Base-by-base conservation (phyloP, 1,140 invertebrate species). In the Drepana arcuata region DNA sequence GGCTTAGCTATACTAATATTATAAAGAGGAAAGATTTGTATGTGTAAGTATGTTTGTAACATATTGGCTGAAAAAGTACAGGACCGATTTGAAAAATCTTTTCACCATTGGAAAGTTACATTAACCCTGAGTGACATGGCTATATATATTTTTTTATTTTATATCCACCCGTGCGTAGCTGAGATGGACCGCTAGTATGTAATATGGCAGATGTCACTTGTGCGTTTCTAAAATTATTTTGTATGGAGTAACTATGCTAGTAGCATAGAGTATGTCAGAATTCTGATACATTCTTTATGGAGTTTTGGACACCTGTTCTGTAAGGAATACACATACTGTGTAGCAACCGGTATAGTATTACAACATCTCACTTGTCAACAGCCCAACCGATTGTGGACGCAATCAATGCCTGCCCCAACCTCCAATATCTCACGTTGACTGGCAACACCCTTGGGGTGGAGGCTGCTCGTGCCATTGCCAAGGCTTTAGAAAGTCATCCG, bases 361-460 rank as follows among this genome's bases (percentile, higher is more conserved):
- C 10, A 6, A 26, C 24, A 16, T 31, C 25, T 32, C 13, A 31
- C 7, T 18, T 13, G 31, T 15, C 74, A 78, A 10, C 58, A 92
- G 91, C 89, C 1, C 83, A 88, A 62, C 77, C 82, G 30, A 86
- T 93, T 9, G 74, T 90, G 1, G 77, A 89, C 32, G 88, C 87
- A 0, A 92, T 93, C 39, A 72, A 86, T 40, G 73, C 82, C 48
- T 91, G 89, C 46, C 63, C 83, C 7, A 63, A 86, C 27, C 68
- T 94, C 14, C 82, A 89, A n/a, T 91, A 82, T 51, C 84, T 99
- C 4, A 90, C 93, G 36, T 82, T 99, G 12, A 94, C 96, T 58
- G 96, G 96, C 5, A 99, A 99, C 61, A 98, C 96, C 0, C 71
- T 99, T 3, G 96, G 96, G 2, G 91, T 95, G 4, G 89, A 91